These are phyloP conservation scores for Morinoia aosen DNA, from an alignment of 2,888 invertebrate genomes.

Conservation along the genomic window DNA sequence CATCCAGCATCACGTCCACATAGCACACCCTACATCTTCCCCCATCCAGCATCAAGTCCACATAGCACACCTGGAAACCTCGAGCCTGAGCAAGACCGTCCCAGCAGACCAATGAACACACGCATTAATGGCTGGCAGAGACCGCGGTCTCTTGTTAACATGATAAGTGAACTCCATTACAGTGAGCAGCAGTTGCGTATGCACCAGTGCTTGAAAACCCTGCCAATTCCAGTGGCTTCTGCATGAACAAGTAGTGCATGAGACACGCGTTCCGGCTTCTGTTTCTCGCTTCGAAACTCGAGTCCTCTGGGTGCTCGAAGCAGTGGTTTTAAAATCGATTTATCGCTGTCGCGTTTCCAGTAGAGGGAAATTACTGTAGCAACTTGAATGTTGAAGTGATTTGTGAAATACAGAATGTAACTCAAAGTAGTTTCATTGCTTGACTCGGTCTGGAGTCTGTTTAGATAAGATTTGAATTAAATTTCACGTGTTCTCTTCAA, in stretches of 20 bases:
- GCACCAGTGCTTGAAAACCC: background rate
- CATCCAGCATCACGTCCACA: background rate
- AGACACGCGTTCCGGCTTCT: background rate
- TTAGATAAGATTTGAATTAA: no score
- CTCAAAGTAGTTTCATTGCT: no score
- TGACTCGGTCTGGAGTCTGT: no score
- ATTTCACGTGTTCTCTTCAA: no score
- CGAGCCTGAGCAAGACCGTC: background rate
- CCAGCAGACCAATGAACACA: background rate
- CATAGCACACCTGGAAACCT: background rate
- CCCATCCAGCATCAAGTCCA: background rate
- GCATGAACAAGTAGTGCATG: background rate
- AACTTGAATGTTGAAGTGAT: no score
- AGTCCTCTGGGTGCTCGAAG: background rate
- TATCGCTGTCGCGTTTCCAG: no score
- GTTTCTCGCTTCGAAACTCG: background rate
- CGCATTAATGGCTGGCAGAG: constrained; percentile 10
- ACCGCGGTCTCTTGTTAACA: constrained; percentile 17
- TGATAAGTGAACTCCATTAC: constrained; percentile 12
- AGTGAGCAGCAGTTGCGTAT: constrained; percentile 17
- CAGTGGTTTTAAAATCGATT: background rate
- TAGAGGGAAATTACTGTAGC: no score
- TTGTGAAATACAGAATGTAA: no score
- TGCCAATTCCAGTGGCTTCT: background rate
- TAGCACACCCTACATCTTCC: background rate